Base-by-base conservation (phyloP, 2,888 invertebrate species). In the Nephrocerus scutellatus region DNA sequence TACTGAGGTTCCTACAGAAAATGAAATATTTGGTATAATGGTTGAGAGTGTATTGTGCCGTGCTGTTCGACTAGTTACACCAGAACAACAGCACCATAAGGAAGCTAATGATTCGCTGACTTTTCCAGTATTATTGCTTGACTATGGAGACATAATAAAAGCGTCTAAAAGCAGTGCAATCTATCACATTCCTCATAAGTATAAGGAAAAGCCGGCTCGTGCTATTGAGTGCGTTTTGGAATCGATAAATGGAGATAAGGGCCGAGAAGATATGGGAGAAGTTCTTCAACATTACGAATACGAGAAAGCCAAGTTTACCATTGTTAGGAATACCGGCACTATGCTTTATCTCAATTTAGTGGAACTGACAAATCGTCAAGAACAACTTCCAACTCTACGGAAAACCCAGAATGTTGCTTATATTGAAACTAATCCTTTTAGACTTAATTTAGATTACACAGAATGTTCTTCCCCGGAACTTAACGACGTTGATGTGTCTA, bases 171-270 rank as follows among this genome's bases (percentile, higher is more conserved):
- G 29, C 13, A 46, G 44, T 16, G 44, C 43, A 9, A 46, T 46
- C 36, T 46, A 36, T 21, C 44, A 46, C 13, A 14, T 46, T 30
- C 46, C 46, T 3, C 33, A 39, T 19, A 21, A 18, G 28, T 44
- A 39, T n/a, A 32, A 39, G 21, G 41, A 46, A 14, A 46, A 44
- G 24, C 46, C 46, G 13, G 46, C 46, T 8, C 46, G 44, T 4
- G 46, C 46, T 1, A 43, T 46, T 7, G 41, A 44, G 5, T 46
- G 46, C 28, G 41, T 39, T 10, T n/a, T 46, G 10, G 44, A 44
- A 2, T 41, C 44, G 7, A 44, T 44, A 6, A 41, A 46, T 28
- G 43, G 43, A 3, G 21, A 41, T 1, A 8, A 14, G 3, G 7
- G 39, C 2, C 37, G 41, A 22, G 34, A 46, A n/a, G n/a, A n/a